Evolutionary conservation across 2,113 vertebrate species (phyloP).

Genomic region (Phalacrocorax carbo): DNA sequence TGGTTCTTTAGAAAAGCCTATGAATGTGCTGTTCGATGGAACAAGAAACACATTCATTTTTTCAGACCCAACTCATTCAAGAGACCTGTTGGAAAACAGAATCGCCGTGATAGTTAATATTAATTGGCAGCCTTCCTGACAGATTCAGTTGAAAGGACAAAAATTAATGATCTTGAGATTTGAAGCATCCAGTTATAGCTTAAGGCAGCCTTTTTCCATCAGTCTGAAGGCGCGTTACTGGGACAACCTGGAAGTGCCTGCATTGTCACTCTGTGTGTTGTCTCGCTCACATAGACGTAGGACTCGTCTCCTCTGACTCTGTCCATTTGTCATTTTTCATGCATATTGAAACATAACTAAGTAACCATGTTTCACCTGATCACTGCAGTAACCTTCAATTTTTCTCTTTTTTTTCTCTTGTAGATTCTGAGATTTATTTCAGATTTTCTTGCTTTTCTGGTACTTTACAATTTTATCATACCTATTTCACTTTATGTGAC

Average conservation of each 20-base stretch:
- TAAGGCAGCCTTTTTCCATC: neutral
- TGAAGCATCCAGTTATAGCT: neutral
- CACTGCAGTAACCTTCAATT: neutral
- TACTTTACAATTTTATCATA: conserved; percentile 98
- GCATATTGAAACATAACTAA: neutral
- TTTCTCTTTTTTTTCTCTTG: conserved; percentile 18
- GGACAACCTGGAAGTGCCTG: neutral
- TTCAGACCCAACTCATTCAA: neutral
- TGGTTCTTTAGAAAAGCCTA: neutral
- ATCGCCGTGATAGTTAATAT: neutral
- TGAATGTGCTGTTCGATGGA: neutral
- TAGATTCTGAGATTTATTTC: conserved; percentile 97
- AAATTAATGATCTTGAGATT: neutral
- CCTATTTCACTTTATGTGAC: conserved; percentile 98
- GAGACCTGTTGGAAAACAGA: neutral
- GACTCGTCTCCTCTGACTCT: neutral
- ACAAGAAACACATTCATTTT: fast-evolving
- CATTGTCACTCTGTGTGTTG: neutral
- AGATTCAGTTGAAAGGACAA: neutral
- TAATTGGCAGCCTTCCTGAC: neutral
- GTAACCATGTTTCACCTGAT: neutral
- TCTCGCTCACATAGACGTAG: fast-evolving
- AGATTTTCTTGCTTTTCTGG: conserved; percentile 97
- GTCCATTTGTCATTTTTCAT: neutral
- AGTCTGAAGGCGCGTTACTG: neutral